Evolutionary conservation across 2,113 vertebrate genomes (phyloP).

Genomic region (Brachyhypopomus gauderio): DNA sequence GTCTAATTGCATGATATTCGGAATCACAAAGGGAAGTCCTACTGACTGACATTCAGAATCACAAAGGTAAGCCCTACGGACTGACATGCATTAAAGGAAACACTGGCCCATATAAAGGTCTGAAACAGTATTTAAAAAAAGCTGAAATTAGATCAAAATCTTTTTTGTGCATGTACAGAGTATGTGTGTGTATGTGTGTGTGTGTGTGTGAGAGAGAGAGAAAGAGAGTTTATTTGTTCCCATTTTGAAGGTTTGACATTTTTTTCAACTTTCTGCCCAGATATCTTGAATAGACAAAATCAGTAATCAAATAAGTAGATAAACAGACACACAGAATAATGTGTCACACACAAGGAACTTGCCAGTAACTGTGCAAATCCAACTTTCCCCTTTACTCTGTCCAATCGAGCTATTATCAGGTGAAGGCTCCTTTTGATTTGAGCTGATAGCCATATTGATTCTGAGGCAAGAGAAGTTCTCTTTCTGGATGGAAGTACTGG

Average conservation of each 20-base stretch:
- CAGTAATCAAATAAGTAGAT: not conserved
- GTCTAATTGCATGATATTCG: not conserved
- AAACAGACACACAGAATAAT: not conserved
- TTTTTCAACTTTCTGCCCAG: too few species aligned
- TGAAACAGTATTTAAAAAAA: not conserved
- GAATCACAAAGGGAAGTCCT: not conserved
- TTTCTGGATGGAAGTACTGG: not conserved
- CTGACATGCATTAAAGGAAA: slow-evolving; percentile 2
- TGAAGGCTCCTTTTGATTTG: slow-evolving; percentile 10
- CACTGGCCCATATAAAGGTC: not conserved
- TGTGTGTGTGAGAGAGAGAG: too few species aligned
- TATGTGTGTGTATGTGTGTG: too few species aligned
- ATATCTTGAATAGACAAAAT: not conserved
- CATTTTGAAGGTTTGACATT: too few species aligned
- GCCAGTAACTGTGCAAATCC: not conserved
- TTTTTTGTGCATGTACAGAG: too few species aligned
- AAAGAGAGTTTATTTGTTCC: too few species aligned
- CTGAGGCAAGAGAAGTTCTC: not conserved
- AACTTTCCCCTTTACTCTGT: not conserved
- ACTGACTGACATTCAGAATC: slow-evolving; percentile 28
- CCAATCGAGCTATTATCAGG: not conserved
- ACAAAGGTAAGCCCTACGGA: too few species aligned
- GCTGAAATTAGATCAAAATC: too few species aligned
- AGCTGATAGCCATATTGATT: slow-evolving; percentile 18
- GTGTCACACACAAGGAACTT: not conserved